These are phyloP conservation scores for Perizoma affinitatum DNA, from an alignment of 2,888 invertebrate genomes.

Conservation along the genomic window DNA sequence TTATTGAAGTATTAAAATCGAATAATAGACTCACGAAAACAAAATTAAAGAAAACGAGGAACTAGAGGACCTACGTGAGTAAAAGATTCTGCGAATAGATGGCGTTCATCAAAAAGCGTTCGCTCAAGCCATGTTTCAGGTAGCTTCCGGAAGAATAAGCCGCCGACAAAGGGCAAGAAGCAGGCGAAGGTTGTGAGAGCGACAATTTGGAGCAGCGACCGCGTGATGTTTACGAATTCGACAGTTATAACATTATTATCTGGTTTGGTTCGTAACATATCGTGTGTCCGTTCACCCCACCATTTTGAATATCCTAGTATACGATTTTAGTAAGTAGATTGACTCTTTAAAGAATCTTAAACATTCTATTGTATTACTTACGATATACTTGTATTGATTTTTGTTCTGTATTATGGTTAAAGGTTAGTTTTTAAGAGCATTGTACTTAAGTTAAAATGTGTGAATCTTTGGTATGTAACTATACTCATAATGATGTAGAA, in stretches of 20 bases:
- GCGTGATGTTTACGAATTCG: not conserved
- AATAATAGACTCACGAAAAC: no score
- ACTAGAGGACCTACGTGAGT: no score
- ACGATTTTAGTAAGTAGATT: conserved; percentile 3
- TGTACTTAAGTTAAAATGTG: not conserved
- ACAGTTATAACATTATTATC: not conserved
- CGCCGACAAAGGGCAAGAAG: no score
- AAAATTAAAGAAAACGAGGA: no score
- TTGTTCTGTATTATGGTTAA: not conserved
- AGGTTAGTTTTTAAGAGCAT: conserved; percentile 1
- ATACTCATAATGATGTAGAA: not conserved
- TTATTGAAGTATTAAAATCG: no score
- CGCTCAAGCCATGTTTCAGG: no score
- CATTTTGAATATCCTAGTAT: conserved; percentile 1
- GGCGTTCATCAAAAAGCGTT: no score
- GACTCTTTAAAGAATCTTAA: not conserved
- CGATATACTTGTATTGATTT: not conserved
- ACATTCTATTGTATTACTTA: not conserved
- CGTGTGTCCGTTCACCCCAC: not conserved
- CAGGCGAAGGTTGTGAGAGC: no score
- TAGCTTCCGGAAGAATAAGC: no score
- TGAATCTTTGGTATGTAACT: not conserved
- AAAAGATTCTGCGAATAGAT: no score
- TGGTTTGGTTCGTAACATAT: not conserved
- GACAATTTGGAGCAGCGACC: no score